Evolutionary conservation across 2,888 invertebrate genomes (phyloP), one percentile per base, ranked within the genome.

Genomic region (Drosophila histrio): DNA sequence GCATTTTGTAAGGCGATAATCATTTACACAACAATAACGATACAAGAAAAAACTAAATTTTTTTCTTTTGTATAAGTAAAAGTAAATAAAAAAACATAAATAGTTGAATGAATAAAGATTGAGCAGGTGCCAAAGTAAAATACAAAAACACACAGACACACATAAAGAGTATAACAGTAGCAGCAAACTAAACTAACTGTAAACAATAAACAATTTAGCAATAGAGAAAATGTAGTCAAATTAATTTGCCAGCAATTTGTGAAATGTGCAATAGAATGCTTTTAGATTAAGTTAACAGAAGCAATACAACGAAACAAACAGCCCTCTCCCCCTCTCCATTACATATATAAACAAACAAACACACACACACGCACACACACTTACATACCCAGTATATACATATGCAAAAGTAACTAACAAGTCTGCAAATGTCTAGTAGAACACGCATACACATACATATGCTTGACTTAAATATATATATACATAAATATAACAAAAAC

Each of bases 1-100:
- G 80, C 87, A 86, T 80, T 80, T 71, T 64, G 43, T 49, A 71
- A 70, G 71, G 78, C 82, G 82, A 84, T 87, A 87, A 87, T 83
- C 82, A 83, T 76, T 84, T 83, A 84, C 83, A 72, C 47, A 24
- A 26, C 69, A 63, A 36, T 36, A 43, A 75, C 38, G 62, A n/a
- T n/a, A 43, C 6, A 9, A 22, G 13, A 8, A 17, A 8, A 34
- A 52, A 32, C 6, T 49, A 28, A 8, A 7, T 32, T 56, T 63
- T 39, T 49, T 59, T n/a, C n/a, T 56, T 41, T 26, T 38, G 46
- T 49, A 39, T 49, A 19, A 41, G 30, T 43, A 50, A 28, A 36
- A 34, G 5, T 15, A 36, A 28, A 39, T 17, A 39, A 52, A 3
- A 17, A n/a, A 17, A 17, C 52, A 39, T 17, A 52, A 24, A 38